Evolutionary conservation across 2,888 invertebrate species (phyloP).

Genomic region (Drosophila nigricruria): DNA sequence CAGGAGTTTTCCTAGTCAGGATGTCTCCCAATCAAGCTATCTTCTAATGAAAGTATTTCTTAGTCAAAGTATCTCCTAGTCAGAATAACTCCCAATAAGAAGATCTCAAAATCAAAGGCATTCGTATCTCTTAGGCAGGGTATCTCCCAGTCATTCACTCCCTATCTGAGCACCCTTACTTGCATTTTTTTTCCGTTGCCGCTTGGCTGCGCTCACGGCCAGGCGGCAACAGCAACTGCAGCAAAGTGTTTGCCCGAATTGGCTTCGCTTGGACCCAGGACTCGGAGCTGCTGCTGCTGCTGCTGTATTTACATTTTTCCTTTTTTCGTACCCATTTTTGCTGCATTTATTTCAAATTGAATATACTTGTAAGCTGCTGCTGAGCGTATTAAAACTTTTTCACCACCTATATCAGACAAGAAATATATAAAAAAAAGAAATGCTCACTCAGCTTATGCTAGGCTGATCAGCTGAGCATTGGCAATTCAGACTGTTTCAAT

Average conservation of each 20-base stretch:
- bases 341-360: conserved; percentile 57
- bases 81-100: background rate
- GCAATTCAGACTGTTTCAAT: conserved; percentile 15
- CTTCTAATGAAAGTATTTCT: background rate
- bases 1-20: background rate
- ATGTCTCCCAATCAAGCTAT: no score
- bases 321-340: conserved; percentile 6
- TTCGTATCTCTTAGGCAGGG: background rate
- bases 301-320: conserved; percentile 44
- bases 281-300: background rate
- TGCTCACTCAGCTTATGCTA: conserved; percentile 14
- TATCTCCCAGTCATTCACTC: background rate
- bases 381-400: conserved; percentile 47
- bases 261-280: conserved; percentile 31
- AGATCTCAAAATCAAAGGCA: no score
- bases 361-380: conserved; percentile 57
- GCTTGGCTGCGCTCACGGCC: conserved; percentile 66
- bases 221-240: conserved; percentile 33
- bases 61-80: background rate
- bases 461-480: conserved; percentile 17
- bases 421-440: conserved; percentile 1
- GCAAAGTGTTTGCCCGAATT: conserved; percentile 59
- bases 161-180: background rate
- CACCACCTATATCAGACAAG: conserved; percentile 1
- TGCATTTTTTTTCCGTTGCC: conserved; percentile 65